These are phyloP conservation scores for Ochlodes sylvanus DNA, from an alignment of 2,888 invertebrate genomes.

Conservation along the genomic window DNA sequence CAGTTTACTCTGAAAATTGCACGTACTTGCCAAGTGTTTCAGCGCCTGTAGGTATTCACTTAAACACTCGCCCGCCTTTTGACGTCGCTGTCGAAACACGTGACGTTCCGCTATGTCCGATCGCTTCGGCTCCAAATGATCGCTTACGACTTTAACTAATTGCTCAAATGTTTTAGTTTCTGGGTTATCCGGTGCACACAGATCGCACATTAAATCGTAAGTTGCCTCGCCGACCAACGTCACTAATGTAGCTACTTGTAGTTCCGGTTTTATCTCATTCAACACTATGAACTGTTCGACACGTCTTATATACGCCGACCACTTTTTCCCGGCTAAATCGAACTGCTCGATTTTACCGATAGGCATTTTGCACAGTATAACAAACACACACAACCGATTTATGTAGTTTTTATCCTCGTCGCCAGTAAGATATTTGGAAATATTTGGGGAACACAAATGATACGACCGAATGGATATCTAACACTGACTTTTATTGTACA, in stretches of 20 bases:
- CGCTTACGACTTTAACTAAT: slow-evolving; percentile 36
- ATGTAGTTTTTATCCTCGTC: too few species aligned
- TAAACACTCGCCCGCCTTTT: too few species aligned
- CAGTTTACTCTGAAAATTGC: too few species aligned
- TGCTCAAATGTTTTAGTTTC: slow-evolving; percentile 42
- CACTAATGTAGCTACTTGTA: slow-evolving; percentile 47
- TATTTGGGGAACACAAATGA: too few species aligned
- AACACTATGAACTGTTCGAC: slow-evolving; percentile 44
- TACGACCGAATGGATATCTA: too few species aligned
- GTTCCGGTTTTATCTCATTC: slow-evolving; percentile 40
- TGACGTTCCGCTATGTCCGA: slow-evolving; percentile 42
- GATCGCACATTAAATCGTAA: slow-evolving; percentile 41
- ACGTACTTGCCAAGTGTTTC: too few species aligned
- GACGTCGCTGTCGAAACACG: too few species aligned
- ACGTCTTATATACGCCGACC: slow-evolving; percentile 44
- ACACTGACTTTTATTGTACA: too few species aligned
- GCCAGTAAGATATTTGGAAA: too few species aligned
- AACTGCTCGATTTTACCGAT: slow-evolving; percentile 42
- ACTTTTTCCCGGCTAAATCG: slow-evolving; percentile 26
- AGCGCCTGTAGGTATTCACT: too few species aligned
- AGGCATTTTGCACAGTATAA: slow-evolving; percentile 38
- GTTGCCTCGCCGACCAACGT: slow-evolving; percentile 7
- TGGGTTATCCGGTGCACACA: slow-evolving; percentile 44
- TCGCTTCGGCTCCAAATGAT: slow-evolving; percentile 41
- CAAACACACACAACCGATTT: too few species aligned